Evolutionary conservation across 2,888 invertebrate species (phyloP).

Genomic region (Pilophorus perplexus): DNA sequence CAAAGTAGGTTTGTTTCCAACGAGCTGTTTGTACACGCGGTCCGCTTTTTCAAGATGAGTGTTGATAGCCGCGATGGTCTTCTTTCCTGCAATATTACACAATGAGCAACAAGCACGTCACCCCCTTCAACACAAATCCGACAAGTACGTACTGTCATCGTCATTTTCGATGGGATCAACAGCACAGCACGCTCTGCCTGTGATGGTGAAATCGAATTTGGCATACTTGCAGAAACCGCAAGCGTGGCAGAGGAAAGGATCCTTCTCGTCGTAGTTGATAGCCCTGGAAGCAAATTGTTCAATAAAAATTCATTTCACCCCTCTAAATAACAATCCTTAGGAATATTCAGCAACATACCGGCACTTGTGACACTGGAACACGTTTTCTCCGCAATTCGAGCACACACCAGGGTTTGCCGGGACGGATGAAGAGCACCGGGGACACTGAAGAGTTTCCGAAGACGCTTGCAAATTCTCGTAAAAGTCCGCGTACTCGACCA

Average conservation of each 20-base stretch:
- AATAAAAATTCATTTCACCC: not conserved
- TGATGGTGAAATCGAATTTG: constrained; percentile 93
- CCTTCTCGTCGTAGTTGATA: constrained; percentile 77
- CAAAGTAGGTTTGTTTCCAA: constrained; percentile 83
- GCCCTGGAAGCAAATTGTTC: constrained; percentile 71
- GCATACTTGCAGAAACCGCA: constrained; percentile 99
- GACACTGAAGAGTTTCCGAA: constrained; percentile 91
- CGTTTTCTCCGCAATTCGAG: constrained; percentile 95
- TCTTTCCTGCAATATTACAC: constrained; percentile 57
- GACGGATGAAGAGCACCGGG: constrained; percentile 93
- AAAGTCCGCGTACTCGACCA: constrained; percentile 98
- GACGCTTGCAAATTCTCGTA: constrained; percentile 93
- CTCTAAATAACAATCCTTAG: not conserved
- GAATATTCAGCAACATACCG: too few relatives aligned
- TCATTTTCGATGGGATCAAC: constrained; percentile 97
- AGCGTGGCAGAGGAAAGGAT: constrained; percentile 96
- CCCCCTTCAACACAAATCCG: too few relatives aligned
- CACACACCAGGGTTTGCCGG: constrained; percentile 97
- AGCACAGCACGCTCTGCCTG: constrained; percentile 88
- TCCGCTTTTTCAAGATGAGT: constrained; percentile 90
- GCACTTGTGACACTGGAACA: constrained; percentile 98
- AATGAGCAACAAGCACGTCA: not conserved
- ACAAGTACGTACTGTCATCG: constrained; percentile 71
- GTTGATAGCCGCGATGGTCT: constrained; percentile 89
- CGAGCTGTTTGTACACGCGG: constrained; percentile 84